Conservation (phyloP, 2,113 vertebrate species). For the Puffinus mauretanicus region DNA sequence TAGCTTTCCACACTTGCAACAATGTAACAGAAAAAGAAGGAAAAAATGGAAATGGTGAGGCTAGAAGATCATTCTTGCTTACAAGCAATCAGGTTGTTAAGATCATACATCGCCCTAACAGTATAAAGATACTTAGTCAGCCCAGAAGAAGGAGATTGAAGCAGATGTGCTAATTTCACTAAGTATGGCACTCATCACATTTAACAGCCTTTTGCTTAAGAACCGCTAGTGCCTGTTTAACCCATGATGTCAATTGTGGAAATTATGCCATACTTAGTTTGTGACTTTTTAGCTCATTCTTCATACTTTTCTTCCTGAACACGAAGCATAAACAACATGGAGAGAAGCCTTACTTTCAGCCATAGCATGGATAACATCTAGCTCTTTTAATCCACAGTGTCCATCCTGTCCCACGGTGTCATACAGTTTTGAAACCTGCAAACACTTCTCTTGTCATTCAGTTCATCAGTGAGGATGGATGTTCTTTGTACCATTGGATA, state of each 20-base stretch:
- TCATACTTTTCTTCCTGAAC: not conserved
- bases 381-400: not conserved
- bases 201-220: not conserved
- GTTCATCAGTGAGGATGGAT: not conserved
- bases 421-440: not conserved
- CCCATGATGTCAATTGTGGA: not conserved
- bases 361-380: not conserved
- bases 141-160: not conserved
- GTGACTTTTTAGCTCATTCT: not conserved
- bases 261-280: not conserved
- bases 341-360: not conserved
- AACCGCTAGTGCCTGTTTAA: not conserved
- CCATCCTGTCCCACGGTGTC: not conserved
- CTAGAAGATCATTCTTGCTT: not conserved
- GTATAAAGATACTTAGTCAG: not conserved
- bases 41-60: not conserved
- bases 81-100: not conserved
- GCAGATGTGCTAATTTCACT: not conserved
- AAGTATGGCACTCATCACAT: not conserved
- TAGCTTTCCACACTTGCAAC: not conserved
- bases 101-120: not conserved
- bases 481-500: not conserved
- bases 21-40: not conserved
- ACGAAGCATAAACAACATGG: not conserved
- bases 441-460: not conserved